These are phyloP conservation scores for Neuroterus valhalla DNA, from an alignment of 1,140 invertebrate genomes.

Conservation along the genomic window DNA sequence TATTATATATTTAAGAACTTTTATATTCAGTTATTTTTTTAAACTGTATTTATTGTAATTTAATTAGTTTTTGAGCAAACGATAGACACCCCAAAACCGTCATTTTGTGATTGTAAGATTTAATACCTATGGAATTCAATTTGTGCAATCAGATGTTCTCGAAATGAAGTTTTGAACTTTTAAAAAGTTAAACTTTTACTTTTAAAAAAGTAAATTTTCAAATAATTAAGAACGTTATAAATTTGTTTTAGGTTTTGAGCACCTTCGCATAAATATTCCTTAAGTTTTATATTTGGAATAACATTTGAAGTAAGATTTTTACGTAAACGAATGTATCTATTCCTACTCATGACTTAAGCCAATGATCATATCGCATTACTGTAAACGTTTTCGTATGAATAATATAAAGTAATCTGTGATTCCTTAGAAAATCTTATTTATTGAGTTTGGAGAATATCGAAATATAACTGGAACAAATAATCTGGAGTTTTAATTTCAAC, in stretches of 20 bases:
- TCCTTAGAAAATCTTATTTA: conserved; percentile 32
- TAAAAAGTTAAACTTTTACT: not conserved
- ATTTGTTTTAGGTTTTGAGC: no score
- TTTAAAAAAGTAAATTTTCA: not conserved
- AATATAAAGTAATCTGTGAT: conserved; percentile 25
- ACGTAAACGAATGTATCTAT: conserved; percentile 10
- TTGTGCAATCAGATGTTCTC: not conserved
- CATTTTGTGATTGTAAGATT: no score
- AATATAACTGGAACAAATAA: conserved; percentile 21
- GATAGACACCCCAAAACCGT: no score
- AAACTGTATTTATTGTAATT: no score
- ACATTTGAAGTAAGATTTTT: not conserved
- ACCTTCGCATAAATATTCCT: no score
- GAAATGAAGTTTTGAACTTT: not conserved
- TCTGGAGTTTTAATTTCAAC: not conserved
- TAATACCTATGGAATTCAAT: no score
- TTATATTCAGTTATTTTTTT: no score
- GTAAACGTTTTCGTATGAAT: conserved; percentile 13
- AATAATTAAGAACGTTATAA: not conserved
- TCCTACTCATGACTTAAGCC: conserved; percentile 22
- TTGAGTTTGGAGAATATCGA: conserved; percentile 2
- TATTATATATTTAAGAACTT: no score
- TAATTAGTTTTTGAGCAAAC: no score
- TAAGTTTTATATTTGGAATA: not conserved
- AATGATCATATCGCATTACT: conserved; percentile 29